These are phyloP conservation scores for Gerosis bhagava DNA, from an alignment of 2,888 invertebrate species.

Conservation along the genomic window DNA sequence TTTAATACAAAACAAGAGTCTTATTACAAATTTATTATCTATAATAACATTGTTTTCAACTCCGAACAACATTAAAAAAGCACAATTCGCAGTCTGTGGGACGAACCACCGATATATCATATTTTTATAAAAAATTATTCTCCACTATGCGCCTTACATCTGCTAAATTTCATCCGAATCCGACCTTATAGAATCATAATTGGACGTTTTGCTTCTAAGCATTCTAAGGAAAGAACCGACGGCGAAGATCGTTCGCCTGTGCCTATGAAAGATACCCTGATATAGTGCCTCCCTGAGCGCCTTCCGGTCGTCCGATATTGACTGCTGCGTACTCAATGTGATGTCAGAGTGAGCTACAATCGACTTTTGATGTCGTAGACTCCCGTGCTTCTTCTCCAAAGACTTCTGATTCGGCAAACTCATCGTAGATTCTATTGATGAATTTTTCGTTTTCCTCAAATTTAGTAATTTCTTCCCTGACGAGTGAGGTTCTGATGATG, in stretches of 20 bases:
- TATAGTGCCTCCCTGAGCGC: slow-evolving; percentile 88
- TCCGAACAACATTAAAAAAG: slow-evolving; percentile 52
- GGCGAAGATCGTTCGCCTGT: slow-evolving; percentile 89
- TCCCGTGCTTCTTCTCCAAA: slow-evolving; percentile 77
- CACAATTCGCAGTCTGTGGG: slow-evolving; percentile 69
- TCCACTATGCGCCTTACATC: slow-evolving; percentile 38
- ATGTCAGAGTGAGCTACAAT: slow-evolving; percentile 83
- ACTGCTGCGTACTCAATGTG: slow-evolving; percentile 71
- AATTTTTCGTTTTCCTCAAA: slow-evolving; percentile 75
- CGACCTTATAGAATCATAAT: slow-evolving; percentile 88
- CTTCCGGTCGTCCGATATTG: slow-evolving; percentile 84
- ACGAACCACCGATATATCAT: slow-evolving; percentile 59
- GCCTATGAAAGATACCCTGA: slow-evolving; percentile 90
- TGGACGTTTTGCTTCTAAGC: slow-evolving; percentile 88
- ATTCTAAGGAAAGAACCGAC: slow-evolving; percentile 89
- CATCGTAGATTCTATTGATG: slow-evolving; percentile 78
- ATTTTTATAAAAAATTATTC: slow-evolving; percentile 38
- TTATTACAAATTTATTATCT: slow-evolving; percentile 50
- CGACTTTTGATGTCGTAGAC: slow-evolving; percentile 83
- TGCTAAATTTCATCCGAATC: slow-evolving; percentile 80
- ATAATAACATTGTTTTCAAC: slow-evolving; percentile 46
- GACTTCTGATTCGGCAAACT: slow-evolving; percentile 79
- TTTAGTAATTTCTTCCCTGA: slow-evolving; percentile 70
- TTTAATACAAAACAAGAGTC: slow-evolving; percentile 67
- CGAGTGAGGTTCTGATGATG: slow-evolving; percentile 72